Evolutionary conservation across 1,140 invertebrate genomes (phyloP).

Genomic region (Ostrea edulis): DNA sequence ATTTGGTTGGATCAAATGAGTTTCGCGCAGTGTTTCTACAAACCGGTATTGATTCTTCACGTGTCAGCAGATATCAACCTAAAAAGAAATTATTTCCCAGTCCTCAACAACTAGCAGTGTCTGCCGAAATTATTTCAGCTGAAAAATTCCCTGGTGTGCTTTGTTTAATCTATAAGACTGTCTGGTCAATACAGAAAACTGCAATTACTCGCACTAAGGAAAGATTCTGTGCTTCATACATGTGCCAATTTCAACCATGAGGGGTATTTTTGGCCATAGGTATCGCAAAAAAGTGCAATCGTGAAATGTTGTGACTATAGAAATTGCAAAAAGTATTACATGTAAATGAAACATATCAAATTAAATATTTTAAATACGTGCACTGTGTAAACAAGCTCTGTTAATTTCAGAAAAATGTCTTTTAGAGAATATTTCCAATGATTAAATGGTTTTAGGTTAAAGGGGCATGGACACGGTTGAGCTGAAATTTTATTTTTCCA

Average conservation of each 20-base stretch:
- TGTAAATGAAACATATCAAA: no score
- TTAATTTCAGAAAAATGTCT: no score
- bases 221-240: not conserved
- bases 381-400: no score
- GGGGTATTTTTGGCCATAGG: no score
- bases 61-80: conserved; percentile 7
- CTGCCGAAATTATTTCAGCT: conserved; percentile 30
- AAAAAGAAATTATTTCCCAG: conserved; percentile 16
- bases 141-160: conserved; percentile 33
- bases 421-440: no score
- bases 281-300: no score
- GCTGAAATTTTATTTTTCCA: no score
- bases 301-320: no score
- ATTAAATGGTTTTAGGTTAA: no score
- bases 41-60: conserved; percentile 9
- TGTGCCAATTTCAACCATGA: not conserved
- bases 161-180: conserved; percentile 30
- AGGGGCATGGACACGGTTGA: no score
- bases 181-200: conserved; percentile 7
- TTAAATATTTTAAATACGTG: no score
- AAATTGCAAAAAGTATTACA: no score
- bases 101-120: not conserved
- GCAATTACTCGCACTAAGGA: not conserved
- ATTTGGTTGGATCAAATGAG: conserved; percentile 26
- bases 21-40: conserved; percentile 7